Base-by-base conservation (phyloP, 2,888 invertebrate species). In the Sesamia inferens region DNA sequence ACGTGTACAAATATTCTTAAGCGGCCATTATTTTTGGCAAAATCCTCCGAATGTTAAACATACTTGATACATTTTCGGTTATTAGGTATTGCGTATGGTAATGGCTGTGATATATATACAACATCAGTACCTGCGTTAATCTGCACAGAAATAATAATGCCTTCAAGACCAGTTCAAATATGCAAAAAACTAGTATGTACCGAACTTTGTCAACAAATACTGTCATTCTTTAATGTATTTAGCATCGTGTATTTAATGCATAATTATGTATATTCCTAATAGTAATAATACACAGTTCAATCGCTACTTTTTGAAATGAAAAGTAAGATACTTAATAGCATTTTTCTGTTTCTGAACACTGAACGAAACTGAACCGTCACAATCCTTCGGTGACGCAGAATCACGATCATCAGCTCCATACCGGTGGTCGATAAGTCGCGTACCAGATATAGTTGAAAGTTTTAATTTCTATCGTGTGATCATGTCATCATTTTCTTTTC, bases 211-310 rank as follows among this genome's bases (percentile, higher is more conserved):
- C 58, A 24, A 71, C 3, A 48, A 63, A 64, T 64, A 64, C n/a
- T 75, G 10, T 16, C 59, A 54, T 31, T 13, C 57, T 66, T 47
- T 24, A 59, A 75, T 54, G 24, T 69, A 13, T 31, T 48, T 22
- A 11, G 47, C 66, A 81, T 62, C 42, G 5, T 62, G 39, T 57
- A 44, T 42, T 65, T 66, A 68, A 62, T 75, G n/a, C 39, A 58
- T 81, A 51, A 13, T 0, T 78, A 42, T n/a, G 8, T 54, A 16
- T 48, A 54, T 54, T 42, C 7, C 4, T 54, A 48, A 48, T 13
- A 54, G 42, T 16, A 59, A 71, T 44, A 39, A 39, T 47, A 61
- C 74, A 78, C 61, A 2, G 24, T 24, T 78, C 54, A 55, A 55
- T 22, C 22, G 22, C 13, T 54, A 54, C 51, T 54, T 51, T 44